Base-by-base conservation (phyloP, 2,888 invertebrate species). In the Acanthococcus lagerstroemiae region DNA sequence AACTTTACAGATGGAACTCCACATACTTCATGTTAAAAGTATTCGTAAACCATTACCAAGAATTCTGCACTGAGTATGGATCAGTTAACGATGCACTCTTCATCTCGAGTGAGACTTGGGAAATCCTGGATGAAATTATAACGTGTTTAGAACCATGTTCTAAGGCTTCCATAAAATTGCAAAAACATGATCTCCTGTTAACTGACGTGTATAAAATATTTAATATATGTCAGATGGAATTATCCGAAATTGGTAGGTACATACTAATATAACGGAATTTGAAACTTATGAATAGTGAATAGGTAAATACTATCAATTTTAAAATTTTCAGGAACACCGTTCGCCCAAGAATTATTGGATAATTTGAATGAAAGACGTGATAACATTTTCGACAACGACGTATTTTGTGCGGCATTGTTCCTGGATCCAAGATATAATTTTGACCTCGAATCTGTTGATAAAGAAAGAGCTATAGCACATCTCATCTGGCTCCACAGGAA, bases 181-280 rank as follows among this genome's bases (percentile, higher is more conserved):
- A 48, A 48, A 17, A 48, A 17, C 17, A 48, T 6, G n/a, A 48
- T n/a, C 21, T 48, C 7, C 6, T 19, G 9, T n/a, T 17, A 7
- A 17, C 48, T 6, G 48, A 48, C 17, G 21, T 48, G n/a, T 48
- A 48, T n/a, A 48, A 48, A 48, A 48, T 48, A 12, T 48, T 48
- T 48, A 48, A 48, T 48, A 48, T 48, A 12, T 48, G 48, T n/a
- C 48, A 48, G 9, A 48, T 48, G 48, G 48, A 48, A n/a, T 7
- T 48, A 6, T 48, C 48, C 7, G 48, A 48, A n/a, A 17, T 48
- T 6, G 48, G 48, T 17, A n/a, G n/a, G 7, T 48, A 48, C 7
- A 30, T 12, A 6, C 7, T 30, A 30, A 9, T 30, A 30, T 9
- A 30, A 9, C 37, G 6, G 12, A 30, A 48, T 48, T 48, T 48